Conservation (phyloP, 1,140 invertebrate genomes). For the Drosophila sp. region DNA sequence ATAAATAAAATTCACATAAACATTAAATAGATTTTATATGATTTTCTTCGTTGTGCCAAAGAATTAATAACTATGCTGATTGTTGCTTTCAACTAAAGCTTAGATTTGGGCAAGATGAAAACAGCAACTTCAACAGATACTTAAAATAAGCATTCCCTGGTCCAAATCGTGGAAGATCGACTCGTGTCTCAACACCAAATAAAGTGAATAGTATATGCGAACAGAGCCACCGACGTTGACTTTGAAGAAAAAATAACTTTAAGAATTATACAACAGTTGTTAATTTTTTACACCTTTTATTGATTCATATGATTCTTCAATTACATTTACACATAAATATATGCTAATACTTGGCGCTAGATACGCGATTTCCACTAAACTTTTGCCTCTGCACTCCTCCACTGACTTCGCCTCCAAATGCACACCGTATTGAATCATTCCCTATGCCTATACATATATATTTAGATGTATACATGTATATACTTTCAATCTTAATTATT, state of each 20-base stretch:
- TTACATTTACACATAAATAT: slow-evolving; percentile 79
- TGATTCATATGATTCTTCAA: slow-evolving; percentile 73
- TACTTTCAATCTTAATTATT: slow-evolving; percentile 19
- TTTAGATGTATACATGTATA: slow-evolving; percentile 17
- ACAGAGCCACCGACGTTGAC: too few species aligned
- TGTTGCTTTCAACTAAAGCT: too few species aligned
- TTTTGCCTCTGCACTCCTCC: slow-evolving; percentile 26
- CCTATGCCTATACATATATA: slow-evolving; percentile 28
- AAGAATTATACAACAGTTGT: not conserved
- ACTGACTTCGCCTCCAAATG: slow-evolving; percentile 9
- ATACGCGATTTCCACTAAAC: slow-evolving; percentile 69
- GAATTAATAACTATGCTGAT: too few species aligned
- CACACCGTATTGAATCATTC: slow-evolving; percentile 25
- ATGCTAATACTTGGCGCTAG: slow-evolving; percentile 78
- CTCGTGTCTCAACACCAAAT: too few species aligned
- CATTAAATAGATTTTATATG: not conserved
- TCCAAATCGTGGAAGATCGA: too few species aligned
- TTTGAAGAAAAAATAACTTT: too few species aligned
- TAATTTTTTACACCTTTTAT: slow-evolving; percentile 61
- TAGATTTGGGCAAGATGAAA: too few species aligned
- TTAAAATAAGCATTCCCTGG: too few species aligned
- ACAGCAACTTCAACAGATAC: too few species aligned
- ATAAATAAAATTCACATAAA: slow-evolving; percentile 17
- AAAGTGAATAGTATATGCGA: too few species aligned
- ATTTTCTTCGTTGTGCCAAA: too few species aligned